Evolutionary conservation across 2,888 invertebrate species (phyloP).

Genomic region (Sinodicranocentrus sp.): DNA sequence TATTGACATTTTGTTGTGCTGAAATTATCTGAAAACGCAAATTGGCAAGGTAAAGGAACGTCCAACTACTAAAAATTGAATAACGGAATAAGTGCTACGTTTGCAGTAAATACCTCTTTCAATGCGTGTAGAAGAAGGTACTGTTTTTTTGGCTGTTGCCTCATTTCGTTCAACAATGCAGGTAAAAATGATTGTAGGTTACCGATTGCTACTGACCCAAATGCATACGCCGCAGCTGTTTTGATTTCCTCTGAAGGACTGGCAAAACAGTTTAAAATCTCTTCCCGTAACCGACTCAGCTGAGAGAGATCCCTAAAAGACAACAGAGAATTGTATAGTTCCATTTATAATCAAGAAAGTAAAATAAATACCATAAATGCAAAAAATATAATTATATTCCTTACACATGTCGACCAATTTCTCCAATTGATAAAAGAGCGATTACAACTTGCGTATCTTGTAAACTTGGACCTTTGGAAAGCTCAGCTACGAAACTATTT

Average conservation of each 20-base stretch:
- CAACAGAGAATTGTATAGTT: background rate
- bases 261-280: conserved; percentile 91
- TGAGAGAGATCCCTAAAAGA: conserved; percentile 86
- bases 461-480: conserved; percentile 85
- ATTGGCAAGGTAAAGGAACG: too few species aligned
- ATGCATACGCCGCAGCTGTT: conserved; percentile 97
- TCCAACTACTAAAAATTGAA: background rate
- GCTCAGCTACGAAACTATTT: conserved; percentile 82
- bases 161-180: conserved; percentile 95
- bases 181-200: conserved; percentile 96
- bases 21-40: conserved; percentile 76
- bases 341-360: background rate
- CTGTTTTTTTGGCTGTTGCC: conserved; percentile 95
- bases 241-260: conserved; percentile 94
- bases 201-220: conserved; percentile 97
- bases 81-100: background rate
- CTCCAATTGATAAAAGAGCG: conserved; percentile 95
- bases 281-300: conserved; percentile 86
- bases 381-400: too few species aligned
- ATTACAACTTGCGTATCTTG: conserved; percentile 93
- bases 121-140: conserved; percentile 97
- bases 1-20: conserved; percentile 74
- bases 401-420: conserved; percentile 96
- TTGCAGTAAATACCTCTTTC: conserved; percentile 87
- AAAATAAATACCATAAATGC: background rate